phyloP scores from a whole-genome alignment of 2,888 invertebrate species.

The Drosophila stalkeri region DNA sequence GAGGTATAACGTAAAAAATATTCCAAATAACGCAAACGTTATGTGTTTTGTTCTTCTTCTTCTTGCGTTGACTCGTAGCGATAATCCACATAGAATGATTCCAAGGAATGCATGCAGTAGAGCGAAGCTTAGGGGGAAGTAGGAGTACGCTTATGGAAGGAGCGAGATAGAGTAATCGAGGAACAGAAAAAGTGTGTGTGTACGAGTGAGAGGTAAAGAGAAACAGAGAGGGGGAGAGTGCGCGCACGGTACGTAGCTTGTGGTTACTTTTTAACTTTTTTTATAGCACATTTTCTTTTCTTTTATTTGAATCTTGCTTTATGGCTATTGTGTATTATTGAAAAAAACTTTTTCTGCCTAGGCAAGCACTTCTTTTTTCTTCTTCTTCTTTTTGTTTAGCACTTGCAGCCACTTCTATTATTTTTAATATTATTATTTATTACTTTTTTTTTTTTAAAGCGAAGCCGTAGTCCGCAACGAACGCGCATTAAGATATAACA shows the following conservation, averaged over 20 bases:
- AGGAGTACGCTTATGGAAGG: conserved; percentile 10
- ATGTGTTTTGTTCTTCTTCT: background rate
- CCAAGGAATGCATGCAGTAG: conserved; percentile 76
- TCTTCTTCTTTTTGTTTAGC: conserved; percentile 45
- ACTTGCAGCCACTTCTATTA: conserved; percentile 61
- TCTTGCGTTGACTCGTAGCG: conserved; percentile 32
- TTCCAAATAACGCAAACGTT: conserved; percentile 60
- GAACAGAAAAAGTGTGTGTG: background rate
- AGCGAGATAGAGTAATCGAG: conserved; percentile 2
- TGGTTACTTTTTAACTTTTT: conserved; percentile 50
- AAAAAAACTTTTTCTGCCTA: conserved; percentile 53
- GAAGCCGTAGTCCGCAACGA: conserved; percentile 51
- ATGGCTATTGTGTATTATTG: conserved; percentile 48
- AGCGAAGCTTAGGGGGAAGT: conserved; percentile 26
- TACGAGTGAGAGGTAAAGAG: conserved; percentile 6
- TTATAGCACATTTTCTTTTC: conserved; percentile 56
- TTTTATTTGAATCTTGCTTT: conserved; percentile 24
- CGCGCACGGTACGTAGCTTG: conserved; percentile 42
- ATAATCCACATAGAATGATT: conserved; percentile 79
- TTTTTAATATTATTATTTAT: conserved; percentile 21
- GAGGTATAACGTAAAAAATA: conserved; percentile 82
- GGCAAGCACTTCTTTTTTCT: conserved; percentile 52
- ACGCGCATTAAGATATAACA: conserved; percentile 59
- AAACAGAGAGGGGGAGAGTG: conserved; percentile 16
- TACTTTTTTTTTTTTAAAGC: conserved; percentile 41